phyloP scores from a whole-genome alignment of 2,113 vertebrate species.

The Spilogale gracilis region DNA sequence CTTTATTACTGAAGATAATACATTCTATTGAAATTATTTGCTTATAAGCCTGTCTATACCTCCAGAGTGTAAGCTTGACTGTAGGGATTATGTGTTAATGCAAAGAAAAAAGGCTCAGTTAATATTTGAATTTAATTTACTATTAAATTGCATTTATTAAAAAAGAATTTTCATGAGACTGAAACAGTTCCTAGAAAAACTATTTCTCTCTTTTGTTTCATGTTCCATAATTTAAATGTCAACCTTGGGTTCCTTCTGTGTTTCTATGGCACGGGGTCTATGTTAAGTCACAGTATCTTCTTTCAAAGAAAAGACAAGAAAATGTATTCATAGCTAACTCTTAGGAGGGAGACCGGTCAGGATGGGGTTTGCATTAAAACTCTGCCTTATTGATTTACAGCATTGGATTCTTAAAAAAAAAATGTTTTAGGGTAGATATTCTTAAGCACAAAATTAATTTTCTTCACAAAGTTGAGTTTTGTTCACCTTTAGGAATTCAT shows the following conservation, averaged over 20 bases:
- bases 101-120: not conserved
- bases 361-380: not conserved
- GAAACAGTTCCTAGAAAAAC: slow-evolving; percentile 44
- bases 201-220: not conserved
- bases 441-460: slow-evolving; percentile 22
- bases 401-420: not conserved
- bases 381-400: not conserved
- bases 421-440: not conserved
- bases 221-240: slow-evolving; percentile 42
- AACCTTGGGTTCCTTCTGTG: slow-evolving; percentile 9
- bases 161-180: not conserved
- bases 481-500: not conserved
- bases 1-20: not conserved
- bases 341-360: not conserved
- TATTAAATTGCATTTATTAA: slow-evolving; percentile 33
- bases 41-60: not conserved
- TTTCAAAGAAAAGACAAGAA: slow-evolving; percentile 18
- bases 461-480: not conserved
- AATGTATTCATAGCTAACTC: not conserved
- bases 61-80: not conserved
- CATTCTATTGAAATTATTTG: not conserved
- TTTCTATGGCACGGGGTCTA: not conserved
- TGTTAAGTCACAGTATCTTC: not conserved
- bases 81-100: not conserved
- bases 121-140: not conserved